Conservation (phyloP, 2,888 invertebrate species). For the Agrochola litura region DNA sequence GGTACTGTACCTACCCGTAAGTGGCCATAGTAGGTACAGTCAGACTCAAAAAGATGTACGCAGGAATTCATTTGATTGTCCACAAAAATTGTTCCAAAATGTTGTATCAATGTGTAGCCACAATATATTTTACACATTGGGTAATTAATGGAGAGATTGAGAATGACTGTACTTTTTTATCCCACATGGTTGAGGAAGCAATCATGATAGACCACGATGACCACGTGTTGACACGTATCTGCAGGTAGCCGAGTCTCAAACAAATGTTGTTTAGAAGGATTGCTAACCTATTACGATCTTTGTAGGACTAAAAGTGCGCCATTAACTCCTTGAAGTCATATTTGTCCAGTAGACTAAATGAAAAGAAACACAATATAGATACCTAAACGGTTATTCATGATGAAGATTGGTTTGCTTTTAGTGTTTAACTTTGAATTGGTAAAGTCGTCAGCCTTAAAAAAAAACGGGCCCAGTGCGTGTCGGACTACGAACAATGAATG, state of each 20-base stretch:
- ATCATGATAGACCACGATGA: neutral
- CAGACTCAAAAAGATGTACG: neutral
- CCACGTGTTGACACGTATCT: slow-evolving; percentile 18
- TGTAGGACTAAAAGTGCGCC: slow-evolving; percentile 8
- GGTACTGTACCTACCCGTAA: slow-evolving; percentile 21
- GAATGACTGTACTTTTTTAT: slow-evolving; percentile 16
- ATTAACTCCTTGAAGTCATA: slow-evolving; percentile 20
- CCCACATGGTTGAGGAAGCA: neutral
- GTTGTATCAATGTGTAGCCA: neutral
- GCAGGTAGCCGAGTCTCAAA: slow-evolving; percentile 7
- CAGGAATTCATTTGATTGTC: neutral
- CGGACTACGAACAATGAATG: too few species aligned
- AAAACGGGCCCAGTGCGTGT: too few species aligned
- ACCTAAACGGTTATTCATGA: neutral
- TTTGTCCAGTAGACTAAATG: slow-evolving; percentile 4
- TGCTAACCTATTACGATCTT: slow-evolving; percentile 30
- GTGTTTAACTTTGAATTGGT: slow-evolving; percentile 3
- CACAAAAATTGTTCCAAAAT: neutral
- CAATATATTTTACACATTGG: neutral
- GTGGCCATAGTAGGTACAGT: neutral
- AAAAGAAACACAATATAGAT: slow-evolving; percentile 1
- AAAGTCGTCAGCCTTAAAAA: too few species aligned
- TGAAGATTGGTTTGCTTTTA: too few species aligned
- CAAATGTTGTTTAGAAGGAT: slow-evolving; percentile 34
- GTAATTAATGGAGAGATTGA: neutral